Percentiles rank a stretch among this genome's conserved stretches.
phyloP scores from a whole-genome alignment of 2,888 invertebrate species.

The Galerucella nymphaeae region DNA sequence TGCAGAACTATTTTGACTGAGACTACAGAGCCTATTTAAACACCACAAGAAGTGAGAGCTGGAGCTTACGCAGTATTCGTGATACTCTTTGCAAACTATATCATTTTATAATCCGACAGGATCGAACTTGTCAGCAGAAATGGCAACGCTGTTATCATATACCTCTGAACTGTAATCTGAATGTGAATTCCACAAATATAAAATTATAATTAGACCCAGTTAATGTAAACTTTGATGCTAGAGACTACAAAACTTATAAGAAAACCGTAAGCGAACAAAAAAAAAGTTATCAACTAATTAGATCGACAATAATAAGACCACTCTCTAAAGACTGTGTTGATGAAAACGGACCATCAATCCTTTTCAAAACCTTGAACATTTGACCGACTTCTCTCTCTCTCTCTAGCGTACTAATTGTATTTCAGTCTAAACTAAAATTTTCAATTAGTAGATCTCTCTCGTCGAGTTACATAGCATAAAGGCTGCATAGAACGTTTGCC shows the following conservation, averaged over 20 bases:
- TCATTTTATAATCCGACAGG: no score
- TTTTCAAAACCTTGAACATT: constrained; percentile 6
- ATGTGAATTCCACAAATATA: no score
- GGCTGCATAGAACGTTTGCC: constrained; percentile 26
- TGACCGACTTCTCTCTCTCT: constrained; percentile 14
- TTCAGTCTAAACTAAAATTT: constrained; percentile 27
- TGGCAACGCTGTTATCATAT: no score
- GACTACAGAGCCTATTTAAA: no score
- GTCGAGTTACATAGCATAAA: constrained; percentile 27
- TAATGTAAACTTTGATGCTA: no score
- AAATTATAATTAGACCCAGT: no score
- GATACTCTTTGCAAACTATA: no score
- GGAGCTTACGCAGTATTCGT: no score
- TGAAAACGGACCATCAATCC: constrained; percentile 8
- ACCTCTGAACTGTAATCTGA: no score
- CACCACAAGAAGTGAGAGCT: no score
- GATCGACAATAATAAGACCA: background rate
- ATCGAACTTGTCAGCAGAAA: no score
- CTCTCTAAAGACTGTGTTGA: background rate
- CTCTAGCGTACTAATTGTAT: constrained; percentile 18
- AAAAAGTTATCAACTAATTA: background rate
- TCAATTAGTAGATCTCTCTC: constrained; percentile 28
- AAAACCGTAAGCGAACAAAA: background rate
- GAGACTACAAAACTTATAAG: background rate
- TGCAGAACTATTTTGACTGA: no score